Percentiles rank a stretch among this genome's conserved stretches.
Evolutionary conservation across 2,888 invertebrate genomes (phyloP).

Genomic region (Trichogramma evanescens): DNA sequence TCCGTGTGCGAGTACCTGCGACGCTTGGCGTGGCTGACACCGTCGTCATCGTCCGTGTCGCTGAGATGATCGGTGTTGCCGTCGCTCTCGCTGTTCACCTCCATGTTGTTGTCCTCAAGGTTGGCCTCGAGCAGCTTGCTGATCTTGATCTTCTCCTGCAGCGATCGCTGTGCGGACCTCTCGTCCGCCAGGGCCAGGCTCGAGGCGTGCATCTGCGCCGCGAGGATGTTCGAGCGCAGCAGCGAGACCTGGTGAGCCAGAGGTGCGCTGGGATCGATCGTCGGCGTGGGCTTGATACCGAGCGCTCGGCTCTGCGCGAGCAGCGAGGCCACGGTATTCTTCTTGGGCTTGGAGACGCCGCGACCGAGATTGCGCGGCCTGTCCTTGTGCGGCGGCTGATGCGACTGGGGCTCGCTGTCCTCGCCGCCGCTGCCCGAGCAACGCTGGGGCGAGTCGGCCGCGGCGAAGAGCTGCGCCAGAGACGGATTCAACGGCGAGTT

Average conservation of each 20-base stretch:
- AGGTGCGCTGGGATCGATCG: conserved; percentile 52
- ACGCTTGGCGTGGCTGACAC: conserved; percentile 38
- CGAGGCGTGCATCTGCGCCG: conserved; percentile 55
- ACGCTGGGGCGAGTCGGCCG: conserved; percentile 55
- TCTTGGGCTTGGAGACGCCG: conserved; percentile 85
- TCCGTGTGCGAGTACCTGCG: conserved; percentile 44
- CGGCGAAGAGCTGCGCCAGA: conserved; percentile 53
- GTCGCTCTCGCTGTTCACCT: conserved; percentile 45
- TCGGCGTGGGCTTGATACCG: conserved; percentile 67
- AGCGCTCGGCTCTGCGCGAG: conserved; percentile 80
- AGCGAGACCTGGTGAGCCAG: conserved; percentile 55
- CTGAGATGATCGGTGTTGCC: conserved; percentile 44
- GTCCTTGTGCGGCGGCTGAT: conserved; percentile 54
- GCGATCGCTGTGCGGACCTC: conserved; percentile 40
- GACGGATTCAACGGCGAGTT: conserved; percentile 50
- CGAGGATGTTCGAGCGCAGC: conserved; percentile 56
- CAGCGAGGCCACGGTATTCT: conserved; percentile 84
- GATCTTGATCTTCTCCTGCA: conserved; percentile 47
- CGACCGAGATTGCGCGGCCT: conserved; percentile 77
- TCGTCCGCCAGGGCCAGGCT: conserved; percentile 52
- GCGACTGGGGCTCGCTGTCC: conserved; percentile 51
- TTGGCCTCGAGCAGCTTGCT: conserved; percentile 41
- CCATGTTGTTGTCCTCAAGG: conserved; percentile 47
- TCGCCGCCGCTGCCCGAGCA: conserved; percentile 56
- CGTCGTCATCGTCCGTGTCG: conserved; percentile 44